Base-by-base conservation (phyloP, 2,797 vertebrate species). In the Clarias pachynema region DNA sequence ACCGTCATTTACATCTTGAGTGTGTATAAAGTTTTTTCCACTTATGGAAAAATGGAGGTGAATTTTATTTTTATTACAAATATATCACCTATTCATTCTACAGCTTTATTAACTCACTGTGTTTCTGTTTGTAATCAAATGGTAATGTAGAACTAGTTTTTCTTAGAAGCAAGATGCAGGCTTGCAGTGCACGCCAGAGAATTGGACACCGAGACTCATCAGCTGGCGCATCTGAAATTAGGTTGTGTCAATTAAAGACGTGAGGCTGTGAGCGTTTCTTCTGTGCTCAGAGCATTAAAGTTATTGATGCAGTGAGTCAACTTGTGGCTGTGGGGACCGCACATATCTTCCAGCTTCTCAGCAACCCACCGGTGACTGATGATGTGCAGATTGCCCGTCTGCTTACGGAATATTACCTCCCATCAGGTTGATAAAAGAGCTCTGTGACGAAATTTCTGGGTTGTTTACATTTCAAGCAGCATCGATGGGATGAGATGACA, bases 351-450 rank as follows among this genome's bases (percentile, higher is more conserved):
- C 57, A 65, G 81, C 59, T 81, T 56, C 75, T 84, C 57, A 16
- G 68, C 66, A 29, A 83, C 69, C 84, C 24, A 88, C 88, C 90
- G 92, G 94, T 95, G 93, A 94, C 89, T 90, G 89, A 93, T 92
- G 87, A 7, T 89, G 85, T 87, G 83, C 89, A 93, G 93, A 91
- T 90, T 86, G 88, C 89, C 90, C 90, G 88, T 89, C 91, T 92
- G 92, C 90, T 93, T 92, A 93, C 92, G 86, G 90, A 94, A 93
- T 91, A 93, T 92, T 90, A 91, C 90, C 89, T 91, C 88, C 91
- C 87, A 90, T 94, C 92, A 91, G 90, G 89, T 92, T 92, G 91
- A 93, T 92, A 87, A 91, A 94, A 87, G 90, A 88, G 89, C 88
- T 91, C 60, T 77, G 89, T 59, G 85, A 84, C 31, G 9, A 22